A percentile compares a stretch with the other conserved stretches of the same genome.
These are phyloP conservation scores for Syrphus vitripennis DNA, from an alignment of 2,888 invertebrate genomes.

Conservation along the genomic window DNA sequence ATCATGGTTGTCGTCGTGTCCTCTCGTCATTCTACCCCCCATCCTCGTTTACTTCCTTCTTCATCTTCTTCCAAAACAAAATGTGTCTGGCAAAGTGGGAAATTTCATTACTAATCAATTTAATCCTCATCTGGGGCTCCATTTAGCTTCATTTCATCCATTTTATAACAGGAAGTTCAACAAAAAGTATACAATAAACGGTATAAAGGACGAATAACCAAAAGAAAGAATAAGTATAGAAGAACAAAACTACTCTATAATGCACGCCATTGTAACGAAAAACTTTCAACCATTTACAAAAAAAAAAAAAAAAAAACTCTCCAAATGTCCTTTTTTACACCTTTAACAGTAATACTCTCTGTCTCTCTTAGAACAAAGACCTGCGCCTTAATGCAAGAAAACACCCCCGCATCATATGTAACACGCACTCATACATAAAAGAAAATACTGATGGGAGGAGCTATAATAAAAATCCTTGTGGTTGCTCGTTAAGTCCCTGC, in stretches of 20 bases:
- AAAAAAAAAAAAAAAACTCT: constrained; percentile 18
- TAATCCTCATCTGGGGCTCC: constrained; percentile 74
- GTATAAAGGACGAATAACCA: constrained; percentile 28
- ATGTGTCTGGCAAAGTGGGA: constrained; percentile 72
- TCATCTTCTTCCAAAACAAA: no score
- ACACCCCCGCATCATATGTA: constrained; percentile 50
- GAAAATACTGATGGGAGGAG: constrained; percentile 52
- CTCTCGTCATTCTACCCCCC: not conserved
- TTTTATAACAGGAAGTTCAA: constrained; percentile 62
- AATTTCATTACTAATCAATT: constrained; percentile 75
- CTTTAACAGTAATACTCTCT: constrained; percentile 40
- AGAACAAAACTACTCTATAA: constrained; percentile 43
- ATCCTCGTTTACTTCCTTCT: not conserved
- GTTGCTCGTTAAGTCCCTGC: constrained; percentile 35
- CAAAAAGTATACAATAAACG: constrained; percentile 27
- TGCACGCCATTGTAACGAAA: constrained; percentile 60
- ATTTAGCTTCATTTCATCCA: constrained; percentile 72
- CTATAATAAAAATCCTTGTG: constrained; percentile 59
- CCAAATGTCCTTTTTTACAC: constrained; percentile 65
- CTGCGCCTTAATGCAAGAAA: constrained; percentile 37
- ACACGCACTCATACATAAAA: constrained; percentile 14
- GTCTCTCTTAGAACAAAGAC: constrained; percentile 37
- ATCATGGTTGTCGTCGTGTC: constrained; percentile 21
- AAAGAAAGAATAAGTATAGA: constrained; percentile 18
- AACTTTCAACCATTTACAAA: constrained; percentile 50